Evolutionary conservation across 1,140 invertebrate genomes (phyloP), one percentile per base, ranked within the genome.

Genomic region (Listronotus bonariensis): DNA sequence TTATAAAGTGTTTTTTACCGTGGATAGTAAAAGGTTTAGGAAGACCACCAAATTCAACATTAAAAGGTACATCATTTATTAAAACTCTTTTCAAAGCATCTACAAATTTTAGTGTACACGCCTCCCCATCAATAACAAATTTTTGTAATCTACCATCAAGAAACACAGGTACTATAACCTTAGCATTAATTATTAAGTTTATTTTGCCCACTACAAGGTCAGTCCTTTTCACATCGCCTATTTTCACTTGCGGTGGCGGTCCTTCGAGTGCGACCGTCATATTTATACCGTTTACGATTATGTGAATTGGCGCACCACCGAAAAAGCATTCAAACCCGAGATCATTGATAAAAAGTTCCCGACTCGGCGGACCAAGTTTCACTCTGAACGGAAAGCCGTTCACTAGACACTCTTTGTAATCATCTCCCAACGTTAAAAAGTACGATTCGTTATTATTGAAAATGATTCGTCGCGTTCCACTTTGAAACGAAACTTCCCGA

Each of bases 341-440:
- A 15, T 89, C 89, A 78, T 98, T 92, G 26, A 98, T 88, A 68
- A 90, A 95, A 0, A 99, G 80, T 78, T 98, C 96, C 54, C 94
- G 83, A 0, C 93, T 95, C 0, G 96, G 96, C 17, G 90, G 92
- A 36, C 97, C 96, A 65, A 98, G 89, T 69, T 89, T 85, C 32
- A 99, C 90, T 62, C 88, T 85, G 74, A 92, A 89, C 7, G 84
- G 76, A 77, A 86, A 80, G 6, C 89, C 89, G 66, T 89, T 88
- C 14, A 91, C 84, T 7, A 85, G 82, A 31, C 91, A 85, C 62
- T 90, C 86, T 68, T 85, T 85, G 71, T 89, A 90, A n/a, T 83
- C 83, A 60, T 89, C 86, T 66, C 90, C 90, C 68, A 93, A 91
- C 38, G 81, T 80, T 18, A 91, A 80, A 1, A 84, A 78, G 38